Percentiles rank a stretch among this genome's conserved stretches.
Evolutionary conservation across 2,113 vertebrate species (phyloP).

Genomic region (Centropus bengalensis): DNA sequence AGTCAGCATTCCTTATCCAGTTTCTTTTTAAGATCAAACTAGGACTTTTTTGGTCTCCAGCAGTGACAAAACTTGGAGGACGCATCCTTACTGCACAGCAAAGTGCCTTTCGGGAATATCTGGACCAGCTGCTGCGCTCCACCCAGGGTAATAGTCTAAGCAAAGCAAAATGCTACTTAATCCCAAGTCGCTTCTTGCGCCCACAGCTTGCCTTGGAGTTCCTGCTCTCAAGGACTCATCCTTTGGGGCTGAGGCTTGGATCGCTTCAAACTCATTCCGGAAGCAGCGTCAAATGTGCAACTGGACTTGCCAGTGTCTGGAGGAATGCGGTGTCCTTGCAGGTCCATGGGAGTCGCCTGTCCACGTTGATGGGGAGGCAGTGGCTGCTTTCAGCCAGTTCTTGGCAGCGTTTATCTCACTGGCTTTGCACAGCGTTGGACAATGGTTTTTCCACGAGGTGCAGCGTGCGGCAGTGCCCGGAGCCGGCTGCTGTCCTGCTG

Average conservation of each 20-base stretch:
- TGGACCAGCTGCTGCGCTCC: slow-evolving; percentile 39
- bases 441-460: slow-evolving; percentile 38
- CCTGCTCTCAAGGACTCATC: not conserved
- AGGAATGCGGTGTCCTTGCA: not conserved
- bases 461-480: not conserved
- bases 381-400: accelerated
- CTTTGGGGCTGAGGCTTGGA: not conserved
- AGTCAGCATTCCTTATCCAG: not conserved
- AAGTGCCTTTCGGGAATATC: slow-evolving; percentile 32
- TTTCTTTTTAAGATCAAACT: not conserved
- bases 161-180: not conserved
- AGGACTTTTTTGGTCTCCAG: not conserved
- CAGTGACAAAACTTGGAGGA: not conserved
- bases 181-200: slow-evolving; percentile 19
- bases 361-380: slow-evolving; percentile 47
- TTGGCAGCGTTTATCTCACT: not conserved
- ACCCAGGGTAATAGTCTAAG: slow-evolving; percentile 40
- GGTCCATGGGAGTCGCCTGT: not conserved
- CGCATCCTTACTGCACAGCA: not conserved
- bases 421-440: not conserved
- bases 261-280: not conserved
- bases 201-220: not conserved
- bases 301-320: not conserved
- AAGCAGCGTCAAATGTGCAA: not conserved
- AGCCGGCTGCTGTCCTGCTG: not conserved